Base-by-base conservation (phyloP, 1,140 invertebrate genomes). In the Cryptotermes secundus region DNA sequence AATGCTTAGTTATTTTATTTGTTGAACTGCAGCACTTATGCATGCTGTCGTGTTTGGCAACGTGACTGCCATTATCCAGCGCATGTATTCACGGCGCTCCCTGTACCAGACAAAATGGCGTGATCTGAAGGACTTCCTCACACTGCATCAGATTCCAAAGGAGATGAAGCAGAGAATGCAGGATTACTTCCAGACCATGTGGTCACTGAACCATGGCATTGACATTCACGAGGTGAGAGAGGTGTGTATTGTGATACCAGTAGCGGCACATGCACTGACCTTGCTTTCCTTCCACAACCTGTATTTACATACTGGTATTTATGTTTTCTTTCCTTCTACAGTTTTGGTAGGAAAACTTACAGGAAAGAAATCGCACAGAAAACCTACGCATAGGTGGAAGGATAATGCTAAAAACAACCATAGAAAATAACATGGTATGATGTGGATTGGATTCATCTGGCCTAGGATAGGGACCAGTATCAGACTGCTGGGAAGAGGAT, bases 31-130 rank as follows among this genome's bases (percentile, higher is more conserved):
- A 98, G 96, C 98, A 53, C 91, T 99, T 86, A 98, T 99, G 97
- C 98, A 99, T 89, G 99, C 99, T 24, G 97, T 98, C 53, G 98
- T 99, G 22, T 99, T 99, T 89, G 99, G 99, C 88, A 99, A 99
- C 90, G 98, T 99, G 80, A 99, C 98, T 7, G 98, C 98, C n/a
- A 99, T 99, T 87, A 99, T 99, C 89, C 97, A 99, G 90, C 92
- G 98, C 86, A 97, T 99, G 94, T 99, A 99, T 89, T 97, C 97
- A n/a, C 94, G 98, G 42, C 93, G 97, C 45, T 99, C 98, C 16
- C 93, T 98, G 86, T 99, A 99, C 89, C 98, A 99, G 88, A 98
- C 96, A 86, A 99, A 99, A 91, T 97, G 97, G 94, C 91, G 97
- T 81, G 97, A 99, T 90, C 92, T 99, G 34, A 99, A 99, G 91